These are phyloP conservation scores for Chlorops oryzae DNA, from an alignment of 1,140 invertebrate species.

Conservation along the genomic window DNA sequence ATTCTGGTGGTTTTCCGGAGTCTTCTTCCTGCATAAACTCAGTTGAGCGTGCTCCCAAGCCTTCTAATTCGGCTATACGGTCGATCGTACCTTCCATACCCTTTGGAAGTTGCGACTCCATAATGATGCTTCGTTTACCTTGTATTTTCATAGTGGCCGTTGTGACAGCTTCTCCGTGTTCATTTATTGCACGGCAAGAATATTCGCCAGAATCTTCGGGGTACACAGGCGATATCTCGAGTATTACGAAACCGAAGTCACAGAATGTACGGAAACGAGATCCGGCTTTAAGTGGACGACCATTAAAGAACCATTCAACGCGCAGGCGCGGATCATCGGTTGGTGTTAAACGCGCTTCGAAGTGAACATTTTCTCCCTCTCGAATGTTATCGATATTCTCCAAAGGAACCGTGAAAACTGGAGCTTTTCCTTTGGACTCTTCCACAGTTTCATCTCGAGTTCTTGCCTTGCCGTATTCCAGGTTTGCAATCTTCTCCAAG, in stretches of 20 bases:
- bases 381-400: slow-evolving; percentile 78
- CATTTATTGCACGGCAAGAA: slow-evolving; percentile 81
- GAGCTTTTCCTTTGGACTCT: slow-evolving; percentile 72
- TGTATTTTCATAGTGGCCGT: slow-evolving; percentile 85
- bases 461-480: slow-evolving; percentile 80
- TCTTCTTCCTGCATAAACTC: slow-evolving; percentile 64
- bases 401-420: slow-evolving; percentile 84
- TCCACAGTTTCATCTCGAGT: slow-evolving; percentile 62
- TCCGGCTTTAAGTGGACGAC: slow-evolving; percentile 79
- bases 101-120: slow-evolving; percentile 85
- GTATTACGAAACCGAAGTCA: slow-evolving; percentile 90
- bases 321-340: slow-evolving; percentile 91
- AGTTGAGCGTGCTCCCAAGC: slow-evolving; percentile 60
- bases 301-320: slow-evolving; percentile 95
- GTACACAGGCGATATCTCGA: slow-evolving; percentile 92
- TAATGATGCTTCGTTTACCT: slow-evolving; percentile 83
- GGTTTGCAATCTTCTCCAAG: slow-evolving; percentile 82
- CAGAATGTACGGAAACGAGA: slow-evolving; percentile 90
- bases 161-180: slow-evolving; percentile 90
- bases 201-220: slow-evolving; percentile 92
- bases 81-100: slow-evolving; percentile 90
- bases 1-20: slow-evolving; percentile 84
- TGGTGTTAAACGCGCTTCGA: slow-evolving; percentile 87
- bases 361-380: slow-evolving; percentile 89
- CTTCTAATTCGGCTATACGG: slow-evolving; percentile 89